Evolutionary conservation across 2,113 vertebrate species (phyloP), one percentile per base, ranked within the genome.

Genomic region (Dasypus novemcinctus): DNA sequence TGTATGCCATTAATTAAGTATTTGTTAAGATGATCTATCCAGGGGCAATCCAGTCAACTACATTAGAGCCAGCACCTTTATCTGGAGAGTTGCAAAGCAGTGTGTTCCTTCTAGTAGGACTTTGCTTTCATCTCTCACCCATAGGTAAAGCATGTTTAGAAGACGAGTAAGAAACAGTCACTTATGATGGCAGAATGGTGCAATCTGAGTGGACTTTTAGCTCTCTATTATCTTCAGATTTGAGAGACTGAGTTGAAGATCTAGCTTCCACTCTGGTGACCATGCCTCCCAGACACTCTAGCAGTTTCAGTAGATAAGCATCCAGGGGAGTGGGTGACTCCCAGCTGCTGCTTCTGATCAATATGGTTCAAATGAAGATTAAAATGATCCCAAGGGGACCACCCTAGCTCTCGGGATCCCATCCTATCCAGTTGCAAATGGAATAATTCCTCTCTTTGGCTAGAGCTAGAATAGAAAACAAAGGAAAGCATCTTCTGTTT

Each of bases 391-490:
- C 18, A 52, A 12, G 3, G 11, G 31, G 5, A 46, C 2, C 36
- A 31, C 4, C 10, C 1, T 72, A 74, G 23, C 25, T 92, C 5
- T 63, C 59, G 90, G 68, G 12, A 33, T 23, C 12, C 29, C 2
- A 33, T 46, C 13, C 4, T 75, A 38, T 38, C 17, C 38, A 76
- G 8, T 17, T 66, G 13, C 17, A 74, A 41, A 82, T 20, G 46
- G n/a, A 63, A 49, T 3, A n/a, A 76, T 8, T 75, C 27, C 27
- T 52, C 12, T 38, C 85, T 94, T 52, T 82, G 54, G 27, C 46
- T 89, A 74, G 38, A 59, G 57, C 11, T 83, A 91, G 43, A 89
- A 89, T 83, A 91, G 36, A 89, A 89, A 80, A 80, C 76, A 14
- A 69, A 83, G 72, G 29, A 64, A 13, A 68, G 0, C 57, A 71